These are phyloP conservation scores for Neostethus bicornis DNA, from an alignment of 2,797 vertebrate species.

Conservation along the genomic window DNA sequence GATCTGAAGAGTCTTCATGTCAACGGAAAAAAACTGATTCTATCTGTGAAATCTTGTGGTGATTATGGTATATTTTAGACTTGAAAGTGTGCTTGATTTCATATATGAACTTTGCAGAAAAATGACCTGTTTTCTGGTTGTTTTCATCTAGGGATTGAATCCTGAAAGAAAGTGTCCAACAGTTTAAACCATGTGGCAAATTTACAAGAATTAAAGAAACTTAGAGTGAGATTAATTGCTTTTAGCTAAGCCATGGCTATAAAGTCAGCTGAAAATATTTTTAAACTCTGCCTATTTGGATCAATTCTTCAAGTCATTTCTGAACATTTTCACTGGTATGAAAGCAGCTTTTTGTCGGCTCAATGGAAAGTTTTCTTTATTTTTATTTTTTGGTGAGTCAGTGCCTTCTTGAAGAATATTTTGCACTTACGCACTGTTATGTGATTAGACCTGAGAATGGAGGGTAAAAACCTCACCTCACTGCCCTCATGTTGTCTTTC, in stretches of 20 bases:
- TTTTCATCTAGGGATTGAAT: not conserved
- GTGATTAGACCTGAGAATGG: constrained; percentile 54
- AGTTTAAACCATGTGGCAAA: not conserved
- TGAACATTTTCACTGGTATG: not conserved
- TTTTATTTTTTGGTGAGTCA: constrained; percentile 12
- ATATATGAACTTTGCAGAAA: not conserved
- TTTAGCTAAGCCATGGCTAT: not conserved
- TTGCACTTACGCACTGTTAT: constrained; percentile 15
- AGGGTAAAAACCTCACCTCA: constrained; percentile 76
- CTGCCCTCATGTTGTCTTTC: constrained; percentile 74
- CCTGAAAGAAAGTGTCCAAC: not conserved
- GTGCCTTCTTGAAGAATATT: constrained; percentile 2
- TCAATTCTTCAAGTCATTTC: not conserved
- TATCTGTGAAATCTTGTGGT: not conserved
- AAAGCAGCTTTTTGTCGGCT: not conserved
- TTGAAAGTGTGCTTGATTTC: not conserved
- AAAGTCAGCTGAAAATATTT: not conserved
- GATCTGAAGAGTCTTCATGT: not conserved
- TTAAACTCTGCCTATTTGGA: not conserved
- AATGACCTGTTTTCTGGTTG: not conserved
- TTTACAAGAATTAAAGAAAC: not conserved
- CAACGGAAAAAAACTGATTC: not conserved
- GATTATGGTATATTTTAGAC: not conserved
- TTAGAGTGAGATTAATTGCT: not conserved
- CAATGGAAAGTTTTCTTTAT: constrained; percentile 3